Evolutionary conservation across 1,140 invertebrate species (phyloP), one percentile per base, ranked within the genome.

Genomic region (Drosophila mayri): DNA sequence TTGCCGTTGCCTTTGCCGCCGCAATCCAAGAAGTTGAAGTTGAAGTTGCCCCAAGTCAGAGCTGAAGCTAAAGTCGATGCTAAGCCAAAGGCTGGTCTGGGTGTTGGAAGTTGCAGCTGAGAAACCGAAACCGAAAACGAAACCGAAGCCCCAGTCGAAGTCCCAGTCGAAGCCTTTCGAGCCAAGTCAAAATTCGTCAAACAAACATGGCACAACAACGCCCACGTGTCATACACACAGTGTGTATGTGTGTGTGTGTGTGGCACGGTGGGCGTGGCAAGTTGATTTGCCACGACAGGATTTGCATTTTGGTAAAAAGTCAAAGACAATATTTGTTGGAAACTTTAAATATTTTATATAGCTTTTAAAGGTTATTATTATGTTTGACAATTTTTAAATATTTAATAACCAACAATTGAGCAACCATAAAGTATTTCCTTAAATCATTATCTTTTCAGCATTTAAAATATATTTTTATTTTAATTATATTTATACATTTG

Each of bases 171-270:
- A 30, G 28, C 61, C 50, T 30, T 40, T 58, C 30, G 32, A 41
- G 66, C 46, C 61, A 55, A 79, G 62, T 86, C 82, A 85, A 88
- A 86, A 87, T 86, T 86, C 83, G 83, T 86, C 83, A 87, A 87
- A 72, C 61, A 54, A 62, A 71, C 60, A 55, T 72, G 82, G 64
- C 64, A 71, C 63, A 70, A 50, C 57, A 59, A 58, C 64, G 41
- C 47, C 41, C 35, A 76, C 47, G 41, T 43, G 44, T 46, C 44
- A 47, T 9, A 50, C 22, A 73, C 55, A 41, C 49, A 67, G n/a
- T 0, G 20, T 46, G n/a, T 0, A 12, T 46, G 14, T 47, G 22
- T 47, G 22, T 47, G 22, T 47, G 44, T 46, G 44, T 25, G 59
- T 41, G 38, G 30, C 41, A 35, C 47, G 50, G 66, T 85, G 70